These are phyloP conservation scores for Sylvietta virens DNA, from an alignment of 2,113 vertebrate genomes.

Conservation along the genomic window DNA sequence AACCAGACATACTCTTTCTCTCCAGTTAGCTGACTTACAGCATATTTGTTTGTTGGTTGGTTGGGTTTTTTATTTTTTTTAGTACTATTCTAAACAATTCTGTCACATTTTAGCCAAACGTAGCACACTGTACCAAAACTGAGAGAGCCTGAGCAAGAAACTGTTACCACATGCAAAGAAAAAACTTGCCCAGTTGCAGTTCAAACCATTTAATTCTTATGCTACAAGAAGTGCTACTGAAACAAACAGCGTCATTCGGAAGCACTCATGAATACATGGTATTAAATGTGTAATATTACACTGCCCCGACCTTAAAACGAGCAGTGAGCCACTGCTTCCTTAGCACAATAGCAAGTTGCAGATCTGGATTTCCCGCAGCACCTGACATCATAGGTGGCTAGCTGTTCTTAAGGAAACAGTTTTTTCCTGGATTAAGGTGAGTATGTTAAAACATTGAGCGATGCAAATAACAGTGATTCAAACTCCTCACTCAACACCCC, in stretches of 20 bases:
- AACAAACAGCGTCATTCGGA: background rate
- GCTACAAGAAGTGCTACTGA: background rate
- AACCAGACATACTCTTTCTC: background rate
- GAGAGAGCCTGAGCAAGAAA: background rate
- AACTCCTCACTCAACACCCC: background rate
- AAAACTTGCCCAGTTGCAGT: background rate
- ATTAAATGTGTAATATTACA: background rate
- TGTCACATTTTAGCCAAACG: background rate
- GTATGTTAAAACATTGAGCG: background rate
- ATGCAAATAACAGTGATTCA: background rate
- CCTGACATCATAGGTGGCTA: background rate
- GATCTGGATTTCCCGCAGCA: background rate
- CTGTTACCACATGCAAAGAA: background rate
- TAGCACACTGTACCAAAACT: background rate
- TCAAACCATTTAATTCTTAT: background rate
- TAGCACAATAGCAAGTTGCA: accelerated
- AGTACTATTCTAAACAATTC: background rate
- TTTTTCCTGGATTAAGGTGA: background rate
- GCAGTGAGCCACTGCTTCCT: background rate
- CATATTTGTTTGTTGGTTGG: background rate
- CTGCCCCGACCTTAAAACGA: accelerated
- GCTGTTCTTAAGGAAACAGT: background rate
- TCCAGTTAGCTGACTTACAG: background rate
- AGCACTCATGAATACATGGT: background rate
- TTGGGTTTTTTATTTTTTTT: background rate